These are phyloP conservation scores for Campopleginae sp. DNA, from an alignment of 2,888 invertebrate genomes.

Conservation along the genomic window DNA sequence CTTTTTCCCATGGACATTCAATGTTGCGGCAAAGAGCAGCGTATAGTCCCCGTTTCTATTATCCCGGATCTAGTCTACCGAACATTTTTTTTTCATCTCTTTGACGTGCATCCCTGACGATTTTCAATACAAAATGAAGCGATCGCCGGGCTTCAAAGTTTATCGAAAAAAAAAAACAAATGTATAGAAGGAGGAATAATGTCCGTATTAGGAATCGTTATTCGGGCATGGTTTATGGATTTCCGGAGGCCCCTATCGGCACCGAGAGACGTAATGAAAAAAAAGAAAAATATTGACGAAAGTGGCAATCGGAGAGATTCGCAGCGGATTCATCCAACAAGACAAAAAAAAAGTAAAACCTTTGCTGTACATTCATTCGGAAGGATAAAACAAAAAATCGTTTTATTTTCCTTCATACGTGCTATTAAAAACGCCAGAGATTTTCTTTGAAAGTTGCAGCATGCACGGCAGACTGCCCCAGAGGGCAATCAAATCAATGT, in stretches of 20 bases:
- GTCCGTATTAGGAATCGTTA: neutral
- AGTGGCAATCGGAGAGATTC: slow-evolving; percentile 7
- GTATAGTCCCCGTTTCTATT: slow-evolving; percentile 5
- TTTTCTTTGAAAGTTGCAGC: slow-evolving; percentile 50
- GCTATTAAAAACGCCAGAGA: slow-evolving; percentile 28
- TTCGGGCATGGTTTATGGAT: slow-evolving; percentile 11
- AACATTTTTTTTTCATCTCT: slow-evolving; percentile 11
- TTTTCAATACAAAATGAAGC: slow-evolving; percentile 7
- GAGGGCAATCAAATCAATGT: slow-evolving; percentile 60
- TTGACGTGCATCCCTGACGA: slow-evolving; percentile 1
- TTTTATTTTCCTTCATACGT: slow-evolving; percentile 3
- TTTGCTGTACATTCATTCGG: slow-evolving; percentile 40
- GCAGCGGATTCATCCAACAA: slow-evolving; percentile 12
- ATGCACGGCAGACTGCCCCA: slow-evolving; percentile 3
- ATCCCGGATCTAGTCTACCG: slow-evolving; percentile 13
- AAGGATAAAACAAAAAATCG: neutral
- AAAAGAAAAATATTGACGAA: neutral
- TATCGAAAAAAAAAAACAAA: neutral
- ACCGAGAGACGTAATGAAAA: neutral
- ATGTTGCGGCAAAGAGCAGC: slow-evolving; percentile 47
- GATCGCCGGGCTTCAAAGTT: neutral
- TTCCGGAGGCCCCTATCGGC: neutral
- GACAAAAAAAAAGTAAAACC: slow-evolving; percentile 11
- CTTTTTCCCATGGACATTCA: slow-evolving; percentile 39
- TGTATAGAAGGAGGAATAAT: neutral